Percentiles rank a stretch among this genome's conserved stretches.
Conservation (phyloP, 2,888 invertebrate genomes). For the Adelognathus sp. region DNA sequence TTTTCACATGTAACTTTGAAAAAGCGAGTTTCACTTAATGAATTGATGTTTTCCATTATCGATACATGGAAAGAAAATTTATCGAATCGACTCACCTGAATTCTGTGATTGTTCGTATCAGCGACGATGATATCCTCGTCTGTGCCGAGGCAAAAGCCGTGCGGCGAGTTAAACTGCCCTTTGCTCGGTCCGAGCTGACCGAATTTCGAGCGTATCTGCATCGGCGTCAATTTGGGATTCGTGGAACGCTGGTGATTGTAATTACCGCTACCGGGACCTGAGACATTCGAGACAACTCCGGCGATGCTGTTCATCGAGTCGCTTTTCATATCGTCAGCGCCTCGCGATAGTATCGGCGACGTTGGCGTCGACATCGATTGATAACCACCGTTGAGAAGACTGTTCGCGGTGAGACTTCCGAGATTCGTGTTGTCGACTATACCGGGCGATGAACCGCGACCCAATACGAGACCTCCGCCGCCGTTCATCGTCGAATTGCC, state of each 20-base stretch:
- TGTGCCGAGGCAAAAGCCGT: slow-evolving; percentile 96
- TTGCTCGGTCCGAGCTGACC: slow-evolving; percentile 96
- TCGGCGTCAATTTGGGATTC: slow-evolving; percentile 87
- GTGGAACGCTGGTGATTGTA: slow-evolving; percentile 74
- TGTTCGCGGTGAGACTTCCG: slow-evolving; percentile 73
- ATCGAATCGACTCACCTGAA: slow-evolving; percentile 87
- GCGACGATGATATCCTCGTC: slow-evolving; percentile 98
- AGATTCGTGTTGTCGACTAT: slow-evolving; percentile 82
- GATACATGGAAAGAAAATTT: no score
- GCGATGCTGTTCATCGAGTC: slow-evolving; percentile 79
- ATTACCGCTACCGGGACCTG: slow-evolving; percentile 73
- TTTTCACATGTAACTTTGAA: no score
- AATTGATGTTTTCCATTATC: no score
- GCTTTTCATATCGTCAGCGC: slow-evolving; percentile 78
- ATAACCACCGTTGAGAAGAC: slow-evolving; percentile 82
- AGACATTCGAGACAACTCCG: slow-evolving; percentile 71
- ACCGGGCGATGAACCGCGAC: slow-evolving; percentile 85
- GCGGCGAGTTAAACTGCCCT: slow-evolving; percentile 98
- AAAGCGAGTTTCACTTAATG: no score
- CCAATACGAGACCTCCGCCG: slow-evolving; percentile 82
- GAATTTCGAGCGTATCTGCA: slow-evolving; percentile 96
- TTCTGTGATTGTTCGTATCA: slow-evolving; percentile 97
- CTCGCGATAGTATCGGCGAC: slow-evolving; percentile 84
- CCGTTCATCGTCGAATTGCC: slow-evolving; percentile 81
- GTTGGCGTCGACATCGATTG: slow-evolving; percentile 84